Conservation (phyloP, 2,113 vertebrate species). For the Bufo gargarizans region DNA sequence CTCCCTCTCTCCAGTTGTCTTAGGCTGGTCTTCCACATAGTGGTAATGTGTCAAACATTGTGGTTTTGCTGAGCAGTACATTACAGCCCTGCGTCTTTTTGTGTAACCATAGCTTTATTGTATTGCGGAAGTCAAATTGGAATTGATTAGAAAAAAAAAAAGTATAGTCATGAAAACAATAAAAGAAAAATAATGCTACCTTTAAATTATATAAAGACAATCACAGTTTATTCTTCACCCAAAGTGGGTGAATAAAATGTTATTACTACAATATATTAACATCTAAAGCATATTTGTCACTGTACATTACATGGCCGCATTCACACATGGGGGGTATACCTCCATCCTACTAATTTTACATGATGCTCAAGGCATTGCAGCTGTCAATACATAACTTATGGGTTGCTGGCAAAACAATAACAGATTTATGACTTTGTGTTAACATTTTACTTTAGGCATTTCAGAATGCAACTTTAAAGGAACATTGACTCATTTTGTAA, state of each 20-base stretch:
- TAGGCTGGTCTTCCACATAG: too few relatives aligned
- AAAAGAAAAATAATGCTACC: too few relatives aligned
- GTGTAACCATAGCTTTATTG: too few relatives aligned
- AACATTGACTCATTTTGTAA: not conserved
- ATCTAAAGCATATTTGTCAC: not conserved
- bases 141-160: too few relatives aligned
- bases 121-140: not conserved
- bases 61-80: too few relatives aligned
- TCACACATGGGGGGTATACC: constrained; percentile 29
- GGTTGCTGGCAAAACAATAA: constrained; percentile 37
- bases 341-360: constrained; percentile 49
- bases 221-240: not conserved
- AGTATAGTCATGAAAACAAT: too few relatives aligned
- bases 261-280: not conserved
- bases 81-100: too few relatives aligned
- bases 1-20: too few relatives aligned
- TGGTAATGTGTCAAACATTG: too few relatives aligned
- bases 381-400: constrained; percentile 18
- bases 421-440: constrained; percentile 46
- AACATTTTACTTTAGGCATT: constrained; percentile 28
- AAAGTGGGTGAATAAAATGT: not conserved
- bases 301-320: constrained; percentile 29
- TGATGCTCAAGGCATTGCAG: constrained; percentile 14
- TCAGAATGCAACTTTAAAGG: not conserved
- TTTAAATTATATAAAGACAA: not conserved